Evolutionary conservation across 2,888 invertebrate genomes (phyloP).

Genomic region (Acrobasis suavella): DNA sequence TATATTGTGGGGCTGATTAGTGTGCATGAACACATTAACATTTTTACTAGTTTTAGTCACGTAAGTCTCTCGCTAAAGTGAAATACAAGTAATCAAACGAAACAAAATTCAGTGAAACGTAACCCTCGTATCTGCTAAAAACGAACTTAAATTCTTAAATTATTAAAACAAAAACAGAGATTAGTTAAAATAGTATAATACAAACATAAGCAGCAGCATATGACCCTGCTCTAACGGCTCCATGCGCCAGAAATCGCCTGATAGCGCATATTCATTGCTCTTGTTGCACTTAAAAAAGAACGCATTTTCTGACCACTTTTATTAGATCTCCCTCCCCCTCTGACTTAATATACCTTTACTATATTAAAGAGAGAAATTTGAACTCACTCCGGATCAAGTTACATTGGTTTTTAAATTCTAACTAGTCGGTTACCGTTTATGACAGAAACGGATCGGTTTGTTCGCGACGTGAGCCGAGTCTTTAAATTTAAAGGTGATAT

Average conservation of each 20-base stretch:
- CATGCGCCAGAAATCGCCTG: conserved; percentile 34
- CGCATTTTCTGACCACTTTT: background rate
- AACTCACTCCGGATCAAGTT: conserved; percentile 1
- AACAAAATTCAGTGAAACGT: too few relatives aligned
- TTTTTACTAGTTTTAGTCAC: too few relatives aligned
- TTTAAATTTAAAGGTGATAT: background rate
- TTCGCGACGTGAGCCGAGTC: conserved; percentile 3
- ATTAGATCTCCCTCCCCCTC: background rate
- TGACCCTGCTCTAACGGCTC: conserved; percentile 33
- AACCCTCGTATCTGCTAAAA: too few relatives aligned
- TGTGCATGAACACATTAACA: too few relatives aligned
- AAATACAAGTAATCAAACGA: too few relatives aligned
- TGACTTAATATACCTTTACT: background rate
- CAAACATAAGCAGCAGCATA: conserved; percentile 2
- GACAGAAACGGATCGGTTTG: conserved; percentile 17
- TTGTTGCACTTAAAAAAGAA: conserved; percentile 20
- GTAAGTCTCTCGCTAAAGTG: too few relatives aligned
- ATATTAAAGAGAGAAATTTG: background rate
- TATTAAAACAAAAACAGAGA: background rate
- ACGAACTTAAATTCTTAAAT: background rate
- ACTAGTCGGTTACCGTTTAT: conserved; percentile 16
- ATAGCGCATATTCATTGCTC: conserved; percentile 45
- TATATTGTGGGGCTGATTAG: too few relatives aligned
- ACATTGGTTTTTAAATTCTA: conserved; percentile 7
- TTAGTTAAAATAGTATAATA: background rate